Evolutionary conservation across 2,888 invertebrate species (phyloP).

Genomic region (Meteorus cinctellus): DNA sequence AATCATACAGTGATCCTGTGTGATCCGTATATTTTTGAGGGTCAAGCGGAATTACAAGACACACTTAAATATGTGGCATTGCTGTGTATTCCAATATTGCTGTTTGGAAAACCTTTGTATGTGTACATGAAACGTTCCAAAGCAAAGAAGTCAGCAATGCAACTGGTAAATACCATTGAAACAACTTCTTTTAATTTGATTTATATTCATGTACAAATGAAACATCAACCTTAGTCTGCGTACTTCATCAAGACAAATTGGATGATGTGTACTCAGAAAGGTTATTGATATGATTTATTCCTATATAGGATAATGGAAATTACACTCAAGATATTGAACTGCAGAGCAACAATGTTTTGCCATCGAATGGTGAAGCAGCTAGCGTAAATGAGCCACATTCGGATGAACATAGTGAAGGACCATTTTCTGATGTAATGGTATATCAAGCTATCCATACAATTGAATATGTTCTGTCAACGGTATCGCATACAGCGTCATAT

Average conservation of each 20-base stretch:
- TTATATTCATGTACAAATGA: no score
- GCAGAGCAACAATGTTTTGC: constrained; percentile 74
- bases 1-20: constrained; percentile 72
- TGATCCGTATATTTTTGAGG: constrained; percentile 77
- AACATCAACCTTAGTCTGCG: no score
- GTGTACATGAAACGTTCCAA: constrained; percentile 64
- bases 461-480: constrained; percentile 95
- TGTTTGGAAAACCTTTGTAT: constrained; percentile 85
- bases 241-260: no score
- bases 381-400: constrained; percentile 74
- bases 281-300: constrained; percentile 15
- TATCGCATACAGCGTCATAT: constrained; percentile 98
- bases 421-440: constrained; percentile 91
- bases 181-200: not conserved
- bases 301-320: constrained; percentile 60
- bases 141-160: constrained; percentile 61
- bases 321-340: constrained; percentile 76
- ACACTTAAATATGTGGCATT: constrained; percentile 79
- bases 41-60: constrained; percentile 78
- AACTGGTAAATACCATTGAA: constrained; percentile 53
- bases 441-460: constrained; percentile 97
- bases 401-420: constrained; percentile 75
- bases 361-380: constrained; percentile 75
- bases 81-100: constrained; percentile 84
- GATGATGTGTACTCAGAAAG: not conserved